These are phyloP conservation scores for Syrmaticus mikado DNA, from an alignment of 2,113 vertebrate genomes.

Conservation along the genomic window DNA sequence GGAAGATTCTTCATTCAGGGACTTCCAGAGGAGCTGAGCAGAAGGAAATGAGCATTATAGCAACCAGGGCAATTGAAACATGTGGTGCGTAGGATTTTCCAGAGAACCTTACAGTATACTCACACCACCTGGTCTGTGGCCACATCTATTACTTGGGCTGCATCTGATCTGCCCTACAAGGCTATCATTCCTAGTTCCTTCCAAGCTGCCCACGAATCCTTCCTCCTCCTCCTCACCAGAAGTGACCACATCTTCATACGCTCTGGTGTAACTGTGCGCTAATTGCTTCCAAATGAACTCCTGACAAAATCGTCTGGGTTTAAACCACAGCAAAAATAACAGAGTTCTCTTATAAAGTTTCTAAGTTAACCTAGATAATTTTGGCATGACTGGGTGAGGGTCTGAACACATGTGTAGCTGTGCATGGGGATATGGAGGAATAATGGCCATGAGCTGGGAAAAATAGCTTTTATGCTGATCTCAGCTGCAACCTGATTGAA, in stretches of 20 bases:
- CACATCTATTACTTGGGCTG: not conserved
- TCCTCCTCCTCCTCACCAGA: not conserved
- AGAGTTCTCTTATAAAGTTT: not conserved
- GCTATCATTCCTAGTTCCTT: not conserved
- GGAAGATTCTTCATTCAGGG: not conserved
- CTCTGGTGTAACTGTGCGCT: not conserved
- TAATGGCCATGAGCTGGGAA: not conserved
- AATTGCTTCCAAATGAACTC: not conserved
- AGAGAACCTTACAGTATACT: not conserved
- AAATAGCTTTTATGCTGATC: not conserved
- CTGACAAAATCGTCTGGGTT: not conserved
- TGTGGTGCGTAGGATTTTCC: not conserved
- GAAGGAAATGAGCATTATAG: not conserved
- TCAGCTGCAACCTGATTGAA: not conserved
- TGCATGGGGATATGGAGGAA: not conserved
- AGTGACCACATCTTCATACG: not conserved
- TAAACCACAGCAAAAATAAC: not conserved
- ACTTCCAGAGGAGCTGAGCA: not conserved
- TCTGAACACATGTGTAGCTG: not conserved
- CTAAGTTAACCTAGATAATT: not conserved
- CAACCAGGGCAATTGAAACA: not conserved
- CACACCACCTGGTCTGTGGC: not conserved
- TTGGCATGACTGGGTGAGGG: not conserved
- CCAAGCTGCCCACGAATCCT: not conserved
- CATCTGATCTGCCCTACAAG: not conserved